Evolutionary conservation across 1,140 invertebrate genomes (phyloP), one percentile per base, ranked within the genome.

Genomic region (Drosophila seguyi): DNA sequence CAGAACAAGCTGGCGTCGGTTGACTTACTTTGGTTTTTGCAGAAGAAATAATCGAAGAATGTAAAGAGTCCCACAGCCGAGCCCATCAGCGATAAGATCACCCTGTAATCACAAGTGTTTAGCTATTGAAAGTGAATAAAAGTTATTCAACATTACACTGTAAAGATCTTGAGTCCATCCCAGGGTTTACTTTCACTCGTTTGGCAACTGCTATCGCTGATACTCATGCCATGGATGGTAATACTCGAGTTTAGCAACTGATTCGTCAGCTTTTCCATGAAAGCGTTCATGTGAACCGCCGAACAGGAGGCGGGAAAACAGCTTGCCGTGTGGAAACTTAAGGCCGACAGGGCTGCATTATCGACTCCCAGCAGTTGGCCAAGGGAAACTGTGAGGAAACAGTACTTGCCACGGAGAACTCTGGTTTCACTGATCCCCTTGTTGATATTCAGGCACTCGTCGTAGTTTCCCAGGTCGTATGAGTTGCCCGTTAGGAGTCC

Each of bases 391-490:
- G 2, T 7, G 6, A 44, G 29, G 4, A 52, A 47, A 14, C 79
- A 83, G 29, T 81, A 83, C 22, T 84, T 81, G 22, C 81, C 79
- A 10, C 59, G 44, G 4, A 81, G 61, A 18, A 11, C 16, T 18
- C 16, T 29, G 1, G 8, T 13, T 1, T 44, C 39, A n/a, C 31
- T 14, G 6, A 71, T 27, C 0, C 5, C 27, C 11, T 75, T 53
- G 0, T 72, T 67, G 22, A 79, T 79, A 0, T 45, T 39, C 1
- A 86, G 22, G 18, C 82, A 86, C 61, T 86, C 67, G 38, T 83
- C 79, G 31, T 34, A 86, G 53, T 88, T 76, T 14, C 82, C 84
- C 13, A 88, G 39, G 31, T 88, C 69, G 73, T 72, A 38, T 60
- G 18, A 16, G n/a, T 69, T 72, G 6, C 63, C 63, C 3, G 41